These are phyloP conservation scores for Stenoptilia bipunctidactyla DNA, from an alignment of 2,888 invertebrate genomes.

Conservation along the genomic window DNA sequence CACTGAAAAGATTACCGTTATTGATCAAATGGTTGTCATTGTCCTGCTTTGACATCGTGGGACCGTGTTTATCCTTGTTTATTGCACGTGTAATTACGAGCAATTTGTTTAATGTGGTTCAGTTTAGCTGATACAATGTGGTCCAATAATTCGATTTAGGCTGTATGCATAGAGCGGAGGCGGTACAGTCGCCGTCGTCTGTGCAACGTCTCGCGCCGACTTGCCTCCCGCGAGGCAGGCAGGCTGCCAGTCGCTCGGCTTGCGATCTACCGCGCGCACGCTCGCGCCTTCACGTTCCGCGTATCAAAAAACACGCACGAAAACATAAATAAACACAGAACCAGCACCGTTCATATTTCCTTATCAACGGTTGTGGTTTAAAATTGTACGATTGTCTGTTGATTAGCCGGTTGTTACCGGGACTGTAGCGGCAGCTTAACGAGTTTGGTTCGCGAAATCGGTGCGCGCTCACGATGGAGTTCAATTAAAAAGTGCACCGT, in stretches of 20 bases:
- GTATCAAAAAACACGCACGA: constrained; percentile 26
- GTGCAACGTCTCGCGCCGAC: constrained; percentile 17
- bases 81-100: not conserved
- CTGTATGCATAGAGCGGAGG: constrained; percentile 3
- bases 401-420: too few species aligned
- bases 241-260: constrained; percentile 35
- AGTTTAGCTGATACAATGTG: constrained; percentile 33
- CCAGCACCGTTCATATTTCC: too few species aligned
- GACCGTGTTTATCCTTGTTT: not conserved
- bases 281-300: constrained; percentile 23
- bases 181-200: constrained; percentile 30
- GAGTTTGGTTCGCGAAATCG: constrained; percentile 31
- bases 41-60: not conserved
- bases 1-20: constrained; percentile 2
- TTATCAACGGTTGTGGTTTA: not conserved
- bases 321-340: constrained; percentile 29
- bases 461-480: constrained; percentile 45
- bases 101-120: constrained; percentile 37
- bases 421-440: constrained; percentile 3
- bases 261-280: constrained; percentile 53
- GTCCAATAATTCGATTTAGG: constrained; percentile 34
- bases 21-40: not conserved
- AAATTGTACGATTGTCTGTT: too few species aligned
- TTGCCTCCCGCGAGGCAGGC: constrained; percentile 16
- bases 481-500: constrained; percentile 41